Evolutionary conservation across 1,140 invertebrate species (phyloP).

Genomic region (Pissodes strobi): DNA sequence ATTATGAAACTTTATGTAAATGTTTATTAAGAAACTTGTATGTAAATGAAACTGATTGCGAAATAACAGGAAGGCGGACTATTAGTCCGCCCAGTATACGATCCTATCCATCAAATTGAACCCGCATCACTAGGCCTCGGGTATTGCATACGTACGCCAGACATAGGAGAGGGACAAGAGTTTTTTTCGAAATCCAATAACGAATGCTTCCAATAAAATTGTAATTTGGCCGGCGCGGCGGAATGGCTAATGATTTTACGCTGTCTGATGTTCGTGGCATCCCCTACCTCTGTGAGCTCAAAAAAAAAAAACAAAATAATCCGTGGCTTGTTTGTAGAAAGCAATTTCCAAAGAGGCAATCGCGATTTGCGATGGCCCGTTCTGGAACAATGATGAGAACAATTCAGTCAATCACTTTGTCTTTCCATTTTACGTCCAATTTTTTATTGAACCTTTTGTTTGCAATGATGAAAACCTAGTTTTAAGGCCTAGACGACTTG

Average conservation of each 20-base stretch:
- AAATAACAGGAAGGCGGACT: too few relatives aligned
- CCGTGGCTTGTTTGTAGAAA: neutral
- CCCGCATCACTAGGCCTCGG: too few relatives aligned
- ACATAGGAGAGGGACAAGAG: too few relatives aligned
- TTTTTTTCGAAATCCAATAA: conserved; percentile 7
- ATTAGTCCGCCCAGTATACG: too few relatives aligned
- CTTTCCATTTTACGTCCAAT: neutral
- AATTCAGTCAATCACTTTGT: conserved; percentile 8
- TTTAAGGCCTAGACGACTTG: too few relatives aligned
- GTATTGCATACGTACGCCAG: too few relatives aligned
- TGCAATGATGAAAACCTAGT: too few relatives aligned
- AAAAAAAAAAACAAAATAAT: conserved; percentile 7
- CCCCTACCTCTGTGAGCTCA: neutral
- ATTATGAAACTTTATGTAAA: too few relatives aligned
- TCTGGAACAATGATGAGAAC: neutral
- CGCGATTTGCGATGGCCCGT: neutral
- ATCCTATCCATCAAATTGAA: too few relatives aligned
- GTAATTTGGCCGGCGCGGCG: conserved; percentile 5
- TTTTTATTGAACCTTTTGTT: too few relatives aligned
- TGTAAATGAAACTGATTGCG: too few relatives aligned
- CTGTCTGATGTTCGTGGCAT: conserved; percentile 1
- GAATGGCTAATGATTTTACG: conserved; percentile 14
- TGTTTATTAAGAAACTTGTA: too few relatives aligned
- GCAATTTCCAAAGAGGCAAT: neutral
- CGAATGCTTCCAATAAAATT: conserved; percentile 9